Base-by-base conservation (phyloP, 2,888 invertebrate genomes). In the Drosophila cognata region DNA sequence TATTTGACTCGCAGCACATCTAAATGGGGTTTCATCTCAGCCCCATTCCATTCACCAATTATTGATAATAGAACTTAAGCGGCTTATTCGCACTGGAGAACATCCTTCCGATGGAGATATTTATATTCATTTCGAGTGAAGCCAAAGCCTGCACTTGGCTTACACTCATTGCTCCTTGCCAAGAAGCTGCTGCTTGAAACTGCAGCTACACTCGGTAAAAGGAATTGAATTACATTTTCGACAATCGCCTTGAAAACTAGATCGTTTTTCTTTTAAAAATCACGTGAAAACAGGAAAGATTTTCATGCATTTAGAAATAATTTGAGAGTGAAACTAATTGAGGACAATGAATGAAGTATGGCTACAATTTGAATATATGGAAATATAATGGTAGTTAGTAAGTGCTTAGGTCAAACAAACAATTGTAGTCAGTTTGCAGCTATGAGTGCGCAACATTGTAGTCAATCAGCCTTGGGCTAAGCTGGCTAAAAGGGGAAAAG, bases 11-110 rank as follows among this genome's bases (percentile, higher is more conserved):
- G 25, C 46, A 41, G 43, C 46, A 43, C 29, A 41, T 16, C 43
- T 21, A 43, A 48, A 38, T 43, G 16, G 25, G 11, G 53, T 38
- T 29, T 67, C 52, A 53, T 38, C 18, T 64, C 55, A 56, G 25
- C 41, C 28, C 57, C 43, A 18, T 18, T 46, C 63, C 53, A 53
- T 50, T 55, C 7, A 6, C n/a, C 86, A 79, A 81, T 81, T 86
- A 79, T 77, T 71, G 84, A 66, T 79, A 74, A 67, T 71, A 59
- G 60, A 25, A 72, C 16, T 63, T 84, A 86, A 85, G 84, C 79
- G 51, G 86, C 77, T 83, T 85, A 85, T 29, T 25, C 51, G 38
- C 61, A 58, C 52, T 55, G 28, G n/a, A 46, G 28, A 21, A 50
- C 28, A 29, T 21, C n/a, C 38, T 35, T 41, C 29, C 5, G 33